Evolutionary conservation across 1,140 invertebrate species (phyloP), one percentile per base, ranked within the genome.

Genomic region (Choristoneura fumiferana): DNA sequence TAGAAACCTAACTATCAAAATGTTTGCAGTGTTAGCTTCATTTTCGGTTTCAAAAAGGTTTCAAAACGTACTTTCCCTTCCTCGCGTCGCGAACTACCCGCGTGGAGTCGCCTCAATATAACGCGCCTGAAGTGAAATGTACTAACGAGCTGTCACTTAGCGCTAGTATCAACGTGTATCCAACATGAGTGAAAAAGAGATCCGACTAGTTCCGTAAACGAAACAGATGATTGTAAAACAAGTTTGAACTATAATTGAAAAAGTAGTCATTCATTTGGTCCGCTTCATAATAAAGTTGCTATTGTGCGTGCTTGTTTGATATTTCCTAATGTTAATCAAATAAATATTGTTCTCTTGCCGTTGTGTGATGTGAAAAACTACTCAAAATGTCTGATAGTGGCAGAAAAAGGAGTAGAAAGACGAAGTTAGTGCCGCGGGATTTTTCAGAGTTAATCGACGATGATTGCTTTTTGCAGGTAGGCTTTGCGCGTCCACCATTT

Each of bases 381-480:
- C 15, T 54, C 34, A 35, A 65, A 37, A 67, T 73, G 65, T 40
- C 55, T 8, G 59, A 71, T 10, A 62, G 52, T 18, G 49, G 6
- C 17, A 63, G 58, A 15, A 73, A 67, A 58, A 55, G 61, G 40
- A 40, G 29, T 40, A 61, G 71, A 54, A 71, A 71, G 49, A 45
- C 52, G 8, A 71, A 65, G 34, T 58, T 70, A 35, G 54, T 67
- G 43, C 60, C 61, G 8, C 58, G 69, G 18, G 57, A 63, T 8
- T 57, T 38, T 43, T 14, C 62, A 13, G 60, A 69, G 35, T 66
- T 60, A 1, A 69, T 71, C 36, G 67, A 67, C 58, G 62, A 65
- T 43, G 62, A 62, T 49, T 49, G 63, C n/a, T 38, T 57, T 49
- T 65, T 71, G 71, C 63, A 74, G 71, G 71, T 74, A 71, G 67